These are phyloP conservation scores for Mesoligia furuncula DNA, from an alignment of 2,888 invertebrate genomes.

Conservation along the genomic window DNA sequence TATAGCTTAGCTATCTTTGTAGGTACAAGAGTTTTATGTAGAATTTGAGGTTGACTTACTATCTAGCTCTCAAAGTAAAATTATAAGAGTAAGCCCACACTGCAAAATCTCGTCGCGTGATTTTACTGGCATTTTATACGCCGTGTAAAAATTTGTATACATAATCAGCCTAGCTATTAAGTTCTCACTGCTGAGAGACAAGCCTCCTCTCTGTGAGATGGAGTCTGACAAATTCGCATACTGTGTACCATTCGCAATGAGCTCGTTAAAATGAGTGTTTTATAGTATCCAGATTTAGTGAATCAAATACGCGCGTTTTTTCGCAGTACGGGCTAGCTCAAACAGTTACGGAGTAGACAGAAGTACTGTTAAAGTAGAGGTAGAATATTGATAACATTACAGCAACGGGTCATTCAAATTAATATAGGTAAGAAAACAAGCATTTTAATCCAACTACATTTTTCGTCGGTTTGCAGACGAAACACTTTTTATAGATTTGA, in stretches of 20 bases:
- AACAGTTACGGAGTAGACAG: background rate
- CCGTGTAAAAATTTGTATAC: background rate
- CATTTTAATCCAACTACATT: slow-evolving; percentile 37
- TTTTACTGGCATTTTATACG: background rate
- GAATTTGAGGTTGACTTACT: slow-evolving; percentile 9
- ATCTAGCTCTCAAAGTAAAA: background rate
- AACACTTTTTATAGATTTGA: slow-evolving; percentile 52
- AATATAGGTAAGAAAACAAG: slow-evolving; percentile 28
- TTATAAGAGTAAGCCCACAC: background rate
- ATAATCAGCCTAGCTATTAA: background rate
- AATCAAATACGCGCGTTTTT: background rate
- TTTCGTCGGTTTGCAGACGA: slow-evolving; percentile 50
- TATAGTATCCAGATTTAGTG: background rate
- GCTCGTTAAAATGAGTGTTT: background rate
- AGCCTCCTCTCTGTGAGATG: background rate
- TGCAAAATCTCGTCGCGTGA: background rate
- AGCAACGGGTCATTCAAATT: slow-evolving; percentile 11
- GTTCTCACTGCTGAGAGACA: background rate
- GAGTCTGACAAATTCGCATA: background rate
- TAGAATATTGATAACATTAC: slow-evolving; percentile 2
- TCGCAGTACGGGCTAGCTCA: background rate
- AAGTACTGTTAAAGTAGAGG: slow-evolving; percentile 1
- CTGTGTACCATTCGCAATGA: background rate
- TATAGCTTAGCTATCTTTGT: slow-evolving; percentile 7
- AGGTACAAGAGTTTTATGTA: slow-evolving; percentile 8